Base-by-base conservation (phyloP, 1,140 invertebrate genomes). In the Brachionus manjavacas region DNA sequence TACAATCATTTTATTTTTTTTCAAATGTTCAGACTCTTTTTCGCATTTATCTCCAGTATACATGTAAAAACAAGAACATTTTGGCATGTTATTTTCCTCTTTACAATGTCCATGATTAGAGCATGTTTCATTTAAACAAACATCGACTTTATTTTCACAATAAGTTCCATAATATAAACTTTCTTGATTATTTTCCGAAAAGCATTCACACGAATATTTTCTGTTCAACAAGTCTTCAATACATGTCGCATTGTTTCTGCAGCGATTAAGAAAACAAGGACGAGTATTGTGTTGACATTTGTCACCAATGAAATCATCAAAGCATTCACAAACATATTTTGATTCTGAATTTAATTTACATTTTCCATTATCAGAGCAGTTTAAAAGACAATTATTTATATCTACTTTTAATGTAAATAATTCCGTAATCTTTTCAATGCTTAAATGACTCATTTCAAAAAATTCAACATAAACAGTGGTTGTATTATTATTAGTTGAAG, bases 191-290 rank as follows among this genome's bases (percentile, higher is more conserved):
- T 49, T 49, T 49, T 49, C 46, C n/a, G 46, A 16, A 49, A 49
- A 49, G 87, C 95, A 96, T 16, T 92, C 92, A 88, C 93, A 95
- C 23, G 92, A 92, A 89, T 90, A 95, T 7, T 76, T 84, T 88
- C 94, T 96, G 88, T 96, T 95, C 88, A 94, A 94, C 9, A 95
- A 91, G 86, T 92, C 90, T 87, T 96, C 94, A 23, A 94, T 91
- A 89, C 95, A 97, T 64, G 93, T 95, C 25, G 93, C 95, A 11
- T 95, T 94, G 89, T 96, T 95, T 74, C 93, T 90, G 88, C 95
- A 96, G 0, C 93, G 92, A 85, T 93, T 92, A 0, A 91, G 92
- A 28, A 91, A 90, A 87, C 95, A 96, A 89, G 96, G 66, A 11
- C 25, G 66, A 28, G 25, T 94, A 88, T 96, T 94, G 94, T 96